A percentile compares a stretch with the other conserved stretches of the same genome.
Conservation (phyloP, 2,888 invertebrate species). For the Drosophila neonasuta region DNA sequence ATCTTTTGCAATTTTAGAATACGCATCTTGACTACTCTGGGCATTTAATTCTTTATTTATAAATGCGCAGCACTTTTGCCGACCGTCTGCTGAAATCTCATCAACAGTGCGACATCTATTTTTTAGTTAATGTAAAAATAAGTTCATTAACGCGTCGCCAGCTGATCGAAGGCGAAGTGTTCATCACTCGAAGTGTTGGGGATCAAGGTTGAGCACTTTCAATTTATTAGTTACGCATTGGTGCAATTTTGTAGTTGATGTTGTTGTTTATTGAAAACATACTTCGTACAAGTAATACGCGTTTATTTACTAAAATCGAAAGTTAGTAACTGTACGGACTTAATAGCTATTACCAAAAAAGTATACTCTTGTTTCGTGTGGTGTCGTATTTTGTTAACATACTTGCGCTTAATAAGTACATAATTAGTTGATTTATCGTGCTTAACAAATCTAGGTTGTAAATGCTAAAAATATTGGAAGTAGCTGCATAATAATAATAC, state of each 20-base stretch:
- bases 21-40: constrained; percentile 40
- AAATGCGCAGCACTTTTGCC: constrained; percentile 48
- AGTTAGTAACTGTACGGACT: constrained; percentile 71
- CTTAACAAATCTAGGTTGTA: constrained; percentile 56
- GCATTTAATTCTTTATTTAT: constrained; percentile 45
- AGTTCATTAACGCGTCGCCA: constrained; percentile 70
- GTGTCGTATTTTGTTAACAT: constrained; percentile 22
- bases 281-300: constrained; percentile 40
- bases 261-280: constrained; percentile 58
- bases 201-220: constrained; percentile 55
- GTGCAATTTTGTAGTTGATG: constrained; percentile 54
- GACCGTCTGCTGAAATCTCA: constrained; percentile 24
- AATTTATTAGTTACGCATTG: constrained; percentile 29
- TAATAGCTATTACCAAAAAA: constrained; percentile 65
- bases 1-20: neutral
- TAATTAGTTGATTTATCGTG: constrained; percentile 48
- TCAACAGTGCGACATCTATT: constrained; percentile 28
- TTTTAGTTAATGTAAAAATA: constrained; percentile 60
- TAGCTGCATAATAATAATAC: constrained; percentile 71
- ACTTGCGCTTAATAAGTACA: constrained; percentile 62
- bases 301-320: constrained; percentile 60
- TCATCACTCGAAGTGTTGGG: constrained; percentile 16
- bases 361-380: constrained; percentile 53
- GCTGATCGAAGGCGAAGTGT: constrained; percentile 43
- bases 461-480: constrained; percentile 73